Percentiles rank a stretch among this genome's conserved stretches.
These are phyloP conservation scores for Nannospalax galili DNA, from an alignment of 2,113 vertebrate species.

Conservation along the genomic window DNA sequence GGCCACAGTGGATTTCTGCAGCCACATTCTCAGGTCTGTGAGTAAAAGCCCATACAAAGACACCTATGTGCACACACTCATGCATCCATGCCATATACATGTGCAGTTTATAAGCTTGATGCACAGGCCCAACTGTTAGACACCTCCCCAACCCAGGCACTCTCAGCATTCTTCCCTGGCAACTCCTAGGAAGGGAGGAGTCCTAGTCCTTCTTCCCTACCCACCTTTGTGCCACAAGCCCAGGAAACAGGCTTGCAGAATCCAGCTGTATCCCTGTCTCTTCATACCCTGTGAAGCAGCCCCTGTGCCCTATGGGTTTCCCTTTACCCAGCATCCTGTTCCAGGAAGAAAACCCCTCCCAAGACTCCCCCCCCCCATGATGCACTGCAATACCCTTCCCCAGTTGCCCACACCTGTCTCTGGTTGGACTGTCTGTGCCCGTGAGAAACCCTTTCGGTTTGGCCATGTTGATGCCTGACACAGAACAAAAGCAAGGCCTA, in stretches of 20 bases:
- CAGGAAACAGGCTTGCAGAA: not conserved
- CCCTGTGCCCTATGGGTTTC: not conserved
- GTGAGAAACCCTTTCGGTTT: constrained; percentile 92
- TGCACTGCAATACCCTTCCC: constrained; percentile 86
- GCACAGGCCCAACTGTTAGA: not conserved
- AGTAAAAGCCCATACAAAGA: not conserved
- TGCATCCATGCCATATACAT: not conserved
- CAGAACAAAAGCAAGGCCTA: constrained; percentile 74
- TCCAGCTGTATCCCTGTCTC: not conserved
- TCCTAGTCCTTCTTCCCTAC: not conserved
- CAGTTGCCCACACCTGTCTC: constrained; percentile 88
- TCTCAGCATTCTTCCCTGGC: not conserved
- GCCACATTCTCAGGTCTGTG: not conserved
- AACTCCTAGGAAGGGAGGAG: not conserved
- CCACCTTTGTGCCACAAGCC: not conserved
- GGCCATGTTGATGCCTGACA: constrained; percentile 98
- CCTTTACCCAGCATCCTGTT: constrained; percentile 5
- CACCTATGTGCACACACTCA: too few species aligned
- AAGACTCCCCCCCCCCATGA: constrained; percentile 87
- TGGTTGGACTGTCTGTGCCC: constrained; percentile 96
- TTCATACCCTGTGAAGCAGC: not conserved
- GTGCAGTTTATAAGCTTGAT: not conserved
- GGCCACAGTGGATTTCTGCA: not conserved
- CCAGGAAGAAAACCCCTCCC: not conserved
- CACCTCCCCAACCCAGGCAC: not conserved